phyloP scores from a whole-genome alignment of 2,113 vertebrate species.

The Podarcis raffonei region DNA sequence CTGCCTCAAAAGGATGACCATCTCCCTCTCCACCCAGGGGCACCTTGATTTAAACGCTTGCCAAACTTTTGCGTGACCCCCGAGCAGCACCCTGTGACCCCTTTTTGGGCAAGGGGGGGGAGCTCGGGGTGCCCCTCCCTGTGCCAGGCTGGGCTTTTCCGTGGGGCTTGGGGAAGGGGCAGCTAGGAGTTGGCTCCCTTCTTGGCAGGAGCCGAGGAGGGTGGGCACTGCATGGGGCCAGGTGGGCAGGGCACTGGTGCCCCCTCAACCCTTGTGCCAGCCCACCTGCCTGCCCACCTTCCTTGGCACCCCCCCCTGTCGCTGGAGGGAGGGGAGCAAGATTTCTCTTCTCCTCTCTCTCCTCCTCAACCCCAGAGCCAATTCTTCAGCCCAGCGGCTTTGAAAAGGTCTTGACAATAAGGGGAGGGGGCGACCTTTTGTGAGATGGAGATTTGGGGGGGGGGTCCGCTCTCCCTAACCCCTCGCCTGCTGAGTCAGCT shows the following conservation, averaged over 20 bases:
- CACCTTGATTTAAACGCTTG: too few species aligned
- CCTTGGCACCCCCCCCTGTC: not conserved
- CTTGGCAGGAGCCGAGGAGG: too few species aligned
- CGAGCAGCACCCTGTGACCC: too few species aligned
- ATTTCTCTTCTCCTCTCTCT: too few species aligned
- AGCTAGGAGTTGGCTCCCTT: too few species aligned
- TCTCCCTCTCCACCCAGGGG: too few species aligned
- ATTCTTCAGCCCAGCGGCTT: not conserved
- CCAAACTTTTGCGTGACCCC: too few species aligned
- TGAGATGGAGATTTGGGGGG: not conserved
- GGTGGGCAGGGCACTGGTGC: not conserved
- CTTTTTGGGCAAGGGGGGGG: too few species aligned
- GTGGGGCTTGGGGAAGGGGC: not conserved
- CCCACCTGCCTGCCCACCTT: not conserved
- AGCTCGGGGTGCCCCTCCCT: too few species aligned
- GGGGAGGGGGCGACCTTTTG: conserved; percentile 20
- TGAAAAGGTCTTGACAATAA: not conserved
- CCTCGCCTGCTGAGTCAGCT: conserved; percentile 59
- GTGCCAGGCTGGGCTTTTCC: not conserved
- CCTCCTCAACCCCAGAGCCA: not conserved
- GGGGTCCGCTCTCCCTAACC: conserved; percentile 16
- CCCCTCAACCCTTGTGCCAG: too few species aligned
- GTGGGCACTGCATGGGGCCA: too few species aligned
- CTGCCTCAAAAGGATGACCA: not conserved
- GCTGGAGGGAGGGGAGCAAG: too few species aligned